phyloP scores from a whole-genome alignment of 2,888 invertebrate species.

The Fragum fragum region DNA sequence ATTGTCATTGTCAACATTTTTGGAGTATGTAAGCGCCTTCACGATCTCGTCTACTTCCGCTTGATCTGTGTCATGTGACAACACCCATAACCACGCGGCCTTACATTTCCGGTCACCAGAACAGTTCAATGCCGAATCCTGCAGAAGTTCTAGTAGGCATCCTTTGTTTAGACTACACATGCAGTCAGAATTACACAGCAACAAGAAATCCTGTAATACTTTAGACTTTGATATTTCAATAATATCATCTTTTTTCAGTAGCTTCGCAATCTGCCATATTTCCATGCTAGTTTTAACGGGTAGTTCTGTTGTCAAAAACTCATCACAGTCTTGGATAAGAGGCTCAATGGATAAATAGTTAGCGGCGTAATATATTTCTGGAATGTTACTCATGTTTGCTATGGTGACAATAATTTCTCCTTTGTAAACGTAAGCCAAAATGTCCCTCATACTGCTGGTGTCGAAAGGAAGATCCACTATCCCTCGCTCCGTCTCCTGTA shows the following conservation, averaged over 20 bases:
- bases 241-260: constrained; percentile 34
- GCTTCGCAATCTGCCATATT: constrained; percentile 53
- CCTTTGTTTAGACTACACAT: constrained; percentile 23
- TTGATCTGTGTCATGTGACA: constrained; percentile 24
- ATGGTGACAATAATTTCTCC: constrained; percentile 35
- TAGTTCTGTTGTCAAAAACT: constrained; percentile 36
- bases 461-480: constrained; percentile 32
- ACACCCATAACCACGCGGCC: constrained; percentile 54
- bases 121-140: constrained; percentile 51
- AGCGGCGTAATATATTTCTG: constrained; percentile 43
- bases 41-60: constrained; percentile 17
- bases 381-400: constrained; percentile 4
- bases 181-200: constrained; percentile 39
- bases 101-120: constrained; percentile 42
- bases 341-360: constrained; percentile 45
- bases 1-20: constrained; percentile 48
- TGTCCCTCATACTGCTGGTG: constrained; percentile 29
- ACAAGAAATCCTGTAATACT: constrained; percentile 44
- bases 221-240: constrained; percentile 50
- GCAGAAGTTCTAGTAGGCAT: constrained; percentile 32
- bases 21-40: constrained; percentile 25
- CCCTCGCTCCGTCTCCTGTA: constrained; percentile 38
- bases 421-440: constrained; percentile 49
- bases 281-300: constrained; percentile 36
- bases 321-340: constrained; percentile 46